Evolutionary conservation across 2,113 vertebrate species (phyloP), one percentile per base, ranked within the genome.

Genomic region (Bombycilla garrulus): DNA sequence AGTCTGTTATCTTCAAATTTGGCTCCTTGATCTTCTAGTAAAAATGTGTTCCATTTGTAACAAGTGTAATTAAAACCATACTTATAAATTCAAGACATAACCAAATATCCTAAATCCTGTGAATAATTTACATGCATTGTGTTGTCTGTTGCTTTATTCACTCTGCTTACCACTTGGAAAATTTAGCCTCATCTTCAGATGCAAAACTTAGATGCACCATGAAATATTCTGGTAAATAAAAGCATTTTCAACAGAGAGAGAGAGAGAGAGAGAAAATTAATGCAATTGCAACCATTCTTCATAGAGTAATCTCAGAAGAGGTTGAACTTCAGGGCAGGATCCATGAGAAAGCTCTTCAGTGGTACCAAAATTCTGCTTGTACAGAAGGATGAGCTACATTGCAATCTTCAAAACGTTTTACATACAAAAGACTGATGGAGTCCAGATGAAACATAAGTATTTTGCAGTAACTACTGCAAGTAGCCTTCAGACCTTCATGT

Each of bases 1-100:
- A 90, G 85, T 72, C 76, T 94, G 86, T 88, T 96, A 69, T 95
- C 80, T 92, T 84, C 38, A 82, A 82, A 94, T 78, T 76, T 88
- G 90, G 50, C 73, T 95, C 65, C 77, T 86, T 87, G 65, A 93
- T 92, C 64, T 80, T 81, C 31, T 50, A 78, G 79, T n/a, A 36
- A 90, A 92, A 90, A 74, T 62, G 23, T 53, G 67, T 88, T 93
- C 61, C 20, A 31, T 88, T 96, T 95, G 65, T 91, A 77, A 57
- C 53, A 93, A 91, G 51, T 83, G 82, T 92, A 90, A 93, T 96
- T 96, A 86, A 96, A 96, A 64, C 60, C 88, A 92, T 77, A 94
- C 79, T 64, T 88, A 90, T 94, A 90, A 86, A 90, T 86, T 79
- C 82, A 94, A 92, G 93, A 81, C 65, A 61, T 67, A 95, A 92